A percentile compares a stretch with the other conserved stretches of the same genome.
These are phyloP conservation scores for Rhaphigaster nebulosa DNA, from an alignment of 2,888 invertebrate genomes.

Conservation along the genomic window DNA sequence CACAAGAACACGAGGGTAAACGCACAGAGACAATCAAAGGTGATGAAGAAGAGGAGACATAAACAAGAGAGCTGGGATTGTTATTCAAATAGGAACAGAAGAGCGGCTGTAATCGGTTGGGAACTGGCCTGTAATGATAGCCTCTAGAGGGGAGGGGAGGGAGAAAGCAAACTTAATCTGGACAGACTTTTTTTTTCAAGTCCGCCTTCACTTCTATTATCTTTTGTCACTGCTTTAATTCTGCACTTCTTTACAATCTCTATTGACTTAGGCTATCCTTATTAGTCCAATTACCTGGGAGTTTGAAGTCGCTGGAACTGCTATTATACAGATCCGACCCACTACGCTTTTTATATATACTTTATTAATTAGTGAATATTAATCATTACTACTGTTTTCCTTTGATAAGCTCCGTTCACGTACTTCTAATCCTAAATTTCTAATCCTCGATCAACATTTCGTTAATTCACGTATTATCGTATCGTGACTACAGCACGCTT, in stretches of 20 bases:
- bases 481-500: too few relatives aligned
- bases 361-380: neutral
- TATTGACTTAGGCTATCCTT: neutral
- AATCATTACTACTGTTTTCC: neutral
- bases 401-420: neutral
- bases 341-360: neutral
- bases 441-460: too few relatives aligned
- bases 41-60: slow-evolving; percentile 4
- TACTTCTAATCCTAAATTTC: too few relatives aligned
- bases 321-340: neutral
- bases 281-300: slow-evolving; percentile 9
- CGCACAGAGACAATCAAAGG: neutral
- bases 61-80: neutral
- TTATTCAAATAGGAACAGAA: slow-evolving; percentile 13
- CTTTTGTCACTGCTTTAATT: slow-evolving; percentile 29
- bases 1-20: neutral
- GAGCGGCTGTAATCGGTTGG: slow-evolving; percentile 27
- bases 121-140: neutral
- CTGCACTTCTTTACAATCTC: neutral
- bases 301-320: neutral
- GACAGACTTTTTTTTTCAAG: neutral
- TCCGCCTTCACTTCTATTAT: neutral
- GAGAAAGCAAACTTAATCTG: neutral
- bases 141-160: neutral
- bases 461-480: too few relatives aligned